Percentiles rank a stretch among this genome's conserved stretches.
These are phyloP conservation scores for Hirudo medicinalis DNA, from an alignment of 1,140 invertebrate species.

Conservation along the genomic window DNA sequence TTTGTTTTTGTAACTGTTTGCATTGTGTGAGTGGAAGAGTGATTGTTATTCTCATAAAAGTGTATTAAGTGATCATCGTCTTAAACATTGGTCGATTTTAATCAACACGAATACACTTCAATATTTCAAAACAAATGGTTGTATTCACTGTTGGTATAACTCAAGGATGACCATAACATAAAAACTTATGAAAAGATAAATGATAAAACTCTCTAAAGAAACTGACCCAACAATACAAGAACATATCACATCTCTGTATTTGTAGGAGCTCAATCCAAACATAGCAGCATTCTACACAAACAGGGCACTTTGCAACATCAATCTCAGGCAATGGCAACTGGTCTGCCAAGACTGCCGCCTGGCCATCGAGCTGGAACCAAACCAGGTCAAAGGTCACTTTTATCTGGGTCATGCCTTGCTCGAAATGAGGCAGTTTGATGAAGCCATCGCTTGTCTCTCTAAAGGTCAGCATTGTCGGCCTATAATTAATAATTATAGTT, in stretches of 20 bases:
- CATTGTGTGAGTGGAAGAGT: too few relatives aligned
- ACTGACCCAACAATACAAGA: too few relatives aligned
- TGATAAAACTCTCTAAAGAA: too few relatives aligned
- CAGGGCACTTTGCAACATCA: slow-evolving; percentile 75
- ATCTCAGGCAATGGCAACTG: slow-evolving; percentile 71
- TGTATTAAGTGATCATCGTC: too few relatives aligned
- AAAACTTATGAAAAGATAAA: too few relatives aligned
- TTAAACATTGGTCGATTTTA: too few relatives aligned
- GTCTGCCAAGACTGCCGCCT: slow-evolving; percentile 64
- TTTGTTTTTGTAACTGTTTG: background rate
- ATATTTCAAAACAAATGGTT: too few relatives aligned
- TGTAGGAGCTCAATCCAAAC: slow-evolving; percentile 56
- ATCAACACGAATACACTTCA: too few relatives aligned
- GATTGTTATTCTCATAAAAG: too few relatives aligned
- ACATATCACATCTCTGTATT: too few relatives aligned
- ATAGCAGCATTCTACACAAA: slow-evolving; percentile 88
- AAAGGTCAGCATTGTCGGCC: slow-evolving; percentile 51
- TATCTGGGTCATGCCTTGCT: slow-evolving; percentile 78
- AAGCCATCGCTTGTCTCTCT: slow-evolving; percentile 84
- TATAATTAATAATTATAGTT: background rate
- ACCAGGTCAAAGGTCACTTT: slow-evolving; percentile 84
- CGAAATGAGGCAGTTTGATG: slow-evolving; percentile 75
- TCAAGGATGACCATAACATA: too few relatives aligned
- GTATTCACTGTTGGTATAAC: too few relatives aligned
- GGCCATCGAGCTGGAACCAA: slow-evolving; percentile 44